These are phyloP conservation scores for Torymus aiolomorphi DNA, from an alignment of 2,888 invertebrate genomes.

Conservation along the genomic window DNA sequence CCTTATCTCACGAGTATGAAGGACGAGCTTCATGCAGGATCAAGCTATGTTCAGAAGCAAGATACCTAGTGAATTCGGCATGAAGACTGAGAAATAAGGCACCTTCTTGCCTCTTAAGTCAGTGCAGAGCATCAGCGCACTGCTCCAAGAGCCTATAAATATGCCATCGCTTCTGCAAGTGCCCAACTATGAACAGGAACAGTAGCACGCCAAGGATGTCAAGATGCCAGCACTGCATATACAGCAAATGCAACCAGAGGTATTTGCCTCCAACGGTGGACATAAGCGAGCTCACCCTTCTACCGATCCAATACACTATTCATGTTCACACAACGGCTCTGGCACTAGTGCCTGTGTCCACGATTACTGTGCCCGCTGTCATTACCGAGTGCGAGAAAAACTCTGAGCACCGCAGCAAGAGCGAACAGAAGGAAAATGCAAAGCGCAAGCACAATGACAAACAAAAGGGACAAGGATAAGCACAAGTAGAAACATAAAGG, in stretches of 20 bases:
- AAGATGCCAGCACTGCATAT: not conserved
- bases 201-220: slow-evolving; percentile 63
- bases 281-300: slow-evolving; percentile 63
- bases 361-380: not conserved
- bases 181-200: slow-evolving; percentile 64
- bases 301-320: slow-evolving; percentile 58
- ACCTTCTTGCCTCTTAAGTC: slow-evolving; percentile 69
- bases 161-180: slow-evolving; percentile 70
- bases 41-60: slow-evolving; percentile 38
- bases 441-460: slow-evolving; percentile 64
- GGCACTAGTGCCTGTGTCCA: not conserved
- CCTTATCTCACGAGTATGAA: slow-evolving; percentile 34
- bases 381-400: slow-evolving; percentile 78
- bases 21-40: slow-evolving; percentile 23
- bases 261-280: slow-evolving; percentile 67
- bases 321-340: slow-evolving; percentile 57
- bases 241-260: slow-evolving; percentile 66
- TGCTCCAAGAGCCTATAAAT: slow-evolving; percentile 70
- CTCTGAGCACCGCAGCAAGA: slow-evolving; percentile 55
- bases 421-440: slow-evolving; percentile 66
- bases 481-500: slow-evolving; percentile 83
- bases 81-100: slow-evolving; percentile 13
- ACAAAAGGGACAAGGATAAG: slow-evolving; percentile 63
- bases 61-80: not conserved
- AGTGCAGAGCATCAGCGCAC: slow-evolving; percentile 71